Base-by-base conservation (phyloP, 2,888 invertebrate genomes). In the Atrina japonica region DNA sequence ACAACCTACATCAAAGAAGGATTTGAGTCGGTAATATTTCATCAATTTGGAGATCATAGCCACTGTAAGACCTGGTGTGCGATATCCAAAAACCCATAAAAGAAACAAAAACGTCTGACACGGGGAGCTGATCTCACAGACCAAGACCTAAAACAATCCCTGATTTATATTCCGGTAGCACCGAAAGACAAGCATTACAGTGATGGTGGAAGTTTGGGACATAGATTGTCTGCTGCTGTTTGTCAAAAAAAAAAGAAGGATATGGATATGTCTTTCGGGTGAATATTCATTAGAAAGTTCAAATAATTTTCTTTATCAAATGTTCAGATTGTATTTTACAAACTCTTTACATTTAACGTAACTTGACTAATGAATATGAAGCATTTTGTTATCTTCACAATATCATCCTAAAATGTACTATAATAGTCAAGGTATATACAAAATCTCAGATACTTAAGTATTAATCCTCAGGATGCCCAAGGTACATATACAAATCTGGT, bases 1-100 rank as follows among this genome's bases (percentile, higher is more conserved):
- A 41, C 16, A 18, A 47, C n/a, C 3, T 18, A 11, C n/a, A 65
- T 70, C 21, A 16, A 14, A 29, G 16, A 47, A 11, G 52, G 29
- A 27, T 9, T 60, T 21, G 30, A 58, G 9, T 45, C 58, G 35
- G 58, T 70, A 9, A n/a, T 50, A 11, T 9, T n/a, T 3, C 58
- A 59, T 18, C 35, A 49, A 7, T 67, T 67, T 67, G 74, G 74
- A 9, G 18, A 53, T n/a, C 63, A 73, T 29, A 14, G 21, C 3
- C 2, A 45, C 5, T 74, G 70, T 64, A 18, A 41, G n/a, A 11
- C 52, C 18, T 74, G 74, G 74, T 74, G 74, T 29, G 23, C 14
- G 50, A 41, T 52, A 6, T 49, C 47, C 29, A 11, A 35, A 6
- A 40, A 59, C 16, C 25, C 52, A 43, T 23, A 29, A 14, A 16